phyloP scores from a whole-genome alignment of 2,797 vertebrate genomes.

The Aythya fuligula region DNA sequence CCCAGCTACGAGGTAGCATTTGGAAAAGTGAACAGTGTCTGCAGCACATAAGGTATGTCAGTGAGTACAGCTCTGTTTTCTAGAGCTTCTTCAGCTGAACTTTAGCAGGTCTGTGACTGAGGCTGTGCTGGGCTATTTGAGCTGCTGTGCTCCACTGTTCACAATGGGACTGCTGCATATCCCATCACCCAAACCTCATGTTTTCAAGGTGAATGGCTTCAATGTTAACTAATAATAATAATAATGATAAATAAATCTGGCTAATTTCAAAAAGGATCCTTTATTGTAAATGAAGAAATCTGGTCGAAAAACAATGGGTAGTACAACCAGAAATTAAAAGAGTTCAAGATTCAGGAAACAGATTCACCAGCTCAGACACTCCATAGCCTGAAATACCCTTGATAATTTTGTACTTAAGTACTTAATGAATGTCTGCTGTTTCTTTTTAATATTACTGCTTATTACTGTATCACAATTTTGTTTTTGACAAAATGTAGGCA shows the following conservation, averaged over 20 bases:
- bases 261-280: neutral
- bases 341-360: neutral
- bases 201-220: neutral
- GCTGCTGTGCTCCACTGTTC: rapidly evolving
- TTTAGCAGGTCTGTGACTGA: neutral
- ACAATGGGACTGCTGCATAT: neutral
- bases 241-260: neutral
- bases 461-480: neutral
- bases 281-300: neutral
- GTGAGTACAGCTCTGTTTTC: neutral
- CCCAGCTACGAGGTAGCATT: neutral
- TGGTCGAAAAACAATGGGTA: neutral
- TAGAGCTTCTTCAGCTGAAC: neutral
- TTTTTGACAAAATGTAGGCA: neutral
- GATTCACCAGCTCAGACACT: neutral
- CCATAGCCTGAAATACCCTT: neutral
- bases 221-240: neutral
- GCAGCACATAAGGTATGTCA: neutral
- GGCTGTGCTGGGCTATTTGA: neutral
- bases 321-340: neutral
- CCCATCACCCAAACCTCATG: neutral
- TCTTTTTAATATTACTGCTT: neutral
- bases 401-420: neutral
- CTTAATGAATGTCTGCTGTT: neutral
- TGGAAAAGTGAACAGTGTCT: neutral